Base-by-base conservation (phyloP, 2,113 vertebrate species). In the Scomber scombrus region DNA sequence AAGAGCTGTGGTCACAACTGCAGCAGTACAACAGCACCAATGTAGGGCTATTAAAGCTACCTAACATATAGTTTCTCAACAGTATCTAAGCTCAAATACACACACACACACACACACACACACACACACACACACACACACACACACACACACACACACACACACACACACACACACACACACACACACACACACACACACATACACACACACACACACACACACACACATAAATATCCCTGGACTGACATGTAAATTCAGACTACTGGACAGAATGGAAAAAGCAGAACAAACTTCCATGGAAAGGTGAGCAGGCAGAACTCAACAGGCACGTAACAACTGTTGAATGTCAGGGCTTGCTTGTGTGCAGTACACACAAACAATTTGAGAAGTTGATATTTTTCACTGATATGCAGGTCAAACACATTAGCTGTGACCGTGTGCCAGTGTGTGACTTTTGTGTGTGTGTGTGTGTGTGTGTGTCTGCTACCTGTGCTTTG, bases 311-410 rank as follows among this genome's bases (percentile, higher is more conserved):
- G 51, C 71, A 40, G 57, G 54, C 49, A 19, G 45, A 11, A 1
- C 43, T 40, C 50, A 43, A 21, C 60, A 58, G 34, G 49, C 70
- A 69, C 43, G 18, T 5, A 26, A 34, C 34, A 63, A 73, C 81
- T 63, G 85, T 73, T 87, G 85, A 88, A 64, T 71, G 79, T 87
- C 80, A 74, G 62, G 21, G 64, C 75, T 16, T 1, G 29, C 15
- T 61, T 88, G 84, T 91, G 81, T 90, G 75, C 47, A 87, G 45
- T 88, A 71, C 68, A 90, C 86, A 87, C 85, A 89, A 15, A 90
- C 60, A 51, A 65, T 78, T 57, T 76, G 84, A 81, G 78, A 75
- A 85, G 71, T 70, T 86, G 79, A 68, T 75, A 75, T 43, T 76
- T 45, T 58, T 57, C 29, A 15, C 68, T 72, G 84, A 78, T 76